Conservation (phyloP, 92 coral and sea anemone genomes). For the Isaurus tuberculatus region DNA sequence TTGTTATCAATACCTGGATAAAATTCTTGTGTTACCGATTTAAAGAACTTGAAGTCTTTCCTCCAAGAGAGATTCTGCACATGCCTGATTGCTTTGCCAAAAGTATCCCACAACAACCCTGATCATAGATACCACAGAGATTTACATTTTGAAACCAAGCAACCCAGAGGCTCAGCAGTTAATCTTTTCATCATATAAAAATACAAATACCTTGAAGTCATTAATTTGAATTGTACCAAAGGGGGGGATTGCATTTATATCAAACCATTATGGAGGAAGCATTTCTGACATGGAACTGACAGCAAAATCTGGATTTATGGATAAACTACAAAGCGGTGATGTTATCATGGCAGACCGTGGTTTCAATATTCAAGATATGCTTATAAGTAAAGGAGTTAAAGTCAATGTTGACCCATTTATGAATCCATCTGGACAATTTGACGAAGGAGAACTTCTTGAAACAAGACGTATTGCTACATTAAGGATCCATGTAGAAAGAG, state of each 20-base stretch:
- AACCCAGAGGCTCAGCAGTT: no score
- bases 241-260: background rate
- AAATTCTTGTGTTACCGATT: background rate
- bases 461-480: slow-evolving; percentile 58
- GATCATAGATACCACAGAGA: background rate
- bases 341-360: slow-evolving; percentile 70
- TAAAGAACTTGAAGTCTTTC: background rate
- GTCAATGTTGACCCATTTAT: slow-evolving; percentile 57
- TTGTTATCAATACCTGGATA: slow-evolving; percentile 54
- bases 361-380: slow-evolving; percentile 49
- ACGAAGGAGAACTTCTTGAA: slow-evolving; percentile 47
- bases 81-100: background rate
- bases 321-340: slow-evolving; percentile 56
- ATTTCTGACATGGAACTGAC: slow-evolving; percentile 34
- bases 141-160: no score
- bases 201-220: slow-evolving; percentile 7
- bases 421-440: slow-evolving; percentile 49
- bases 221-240: background rate
- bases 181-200: background rate
- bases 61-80: background rate
- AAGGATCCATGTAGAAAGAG: slow-evolving; percentile 59
- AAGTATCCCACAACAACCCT: background rate
- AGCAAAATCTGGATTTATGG: slow-evolving; percentile 41
- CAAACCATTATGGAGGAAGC: slow-evolving; percentile 10
- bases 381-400: slow-evolving; percentile 36